Base-by-base conservation (phyloP, 1,140 invertebrate species). In the Atta texana region DNA sequence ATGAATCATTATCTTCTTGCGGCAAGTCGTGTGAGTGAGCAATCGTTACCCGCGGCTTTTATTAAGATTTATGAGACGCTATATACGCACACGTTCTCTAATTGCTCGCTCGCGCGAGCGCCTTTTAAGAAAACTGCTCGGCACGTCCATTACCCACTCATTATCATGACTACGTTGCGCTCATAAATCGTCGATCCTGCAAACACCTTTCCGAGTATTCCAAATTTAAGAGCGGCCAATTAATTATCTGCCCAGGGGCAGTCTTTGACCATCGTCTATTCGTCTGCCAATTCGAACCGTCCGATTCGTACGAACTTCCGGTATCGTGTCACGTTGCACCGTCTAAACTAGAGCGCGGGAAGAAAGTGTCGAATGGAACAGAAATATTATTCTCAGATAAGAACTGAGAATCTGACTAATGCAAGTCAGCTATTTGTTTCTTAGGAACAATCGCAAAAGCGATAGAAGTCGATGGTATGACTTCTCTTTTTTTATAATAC, bases 1-100 rank as follows among this genome's bases (percentile, higher is more conserved):
- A 86, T 91, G 89, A 90, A 90, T 91, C 90, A 91, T 91, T 88
- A 89, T 90, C 63, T 66, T 86, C 87, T 89, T 71, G 81, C 76
- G 12, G 71, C 59, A 34, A 28, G 28, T 28, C 59, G 68, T 82
- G 88, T 89, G 88, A 90, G 85, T 90, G 89, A 90, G 88, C 88
- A 90, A 90, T 90, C 88, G 80, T 90, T 90, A 90, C 75, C 24
- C 80, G 78, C 74, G 69, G 66, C 66, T 90, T 87, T 90, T 90
- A 90, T 90, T 90, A 80, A 89, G 89, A 90, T 90, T 90, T 90
- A 90, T 90, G 85, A 86, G 88, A 78, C 78, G 59, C 68, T 88
- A 61, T 69, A 34, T 87, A 76, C 57, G 53, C 24, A n/a, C 44
- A 81, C 63, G 61, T 89, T 84, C 80, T 75, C 82, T 89, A 89